These are phyloP conservation scores for Sarcophaga caerulescens DNA, from an alignment of 2,888 invertebrate species.

Conservation along the genomic window DNA sequence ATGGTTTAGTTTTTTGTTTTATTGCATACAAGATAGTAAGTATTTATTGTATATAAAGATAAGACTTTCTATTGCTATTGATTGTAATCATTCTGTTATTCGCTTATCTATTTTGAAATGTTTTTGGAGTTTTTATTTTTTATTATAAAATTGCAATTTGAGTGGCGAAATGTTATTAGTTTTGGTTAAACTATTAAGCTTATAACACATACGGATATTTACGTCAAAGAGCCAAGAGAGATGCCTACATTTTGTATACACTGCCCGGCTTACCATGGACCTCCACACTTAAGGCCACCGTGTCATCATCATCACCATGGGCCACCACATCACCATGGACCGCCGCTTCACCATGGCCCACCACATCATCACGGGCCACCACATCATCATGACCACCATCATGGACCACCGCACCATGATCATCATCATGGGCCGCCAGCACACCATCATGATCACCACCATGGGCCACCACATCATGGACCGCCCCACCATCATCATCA, in stretches of 20 bases:
- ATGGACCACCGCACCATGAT: background rate
- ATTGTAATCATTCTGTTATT: too few relatives aligned
- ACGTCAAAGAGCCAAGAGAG: background rate
- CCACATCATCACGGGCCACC: slow-evolving; percentile 48
- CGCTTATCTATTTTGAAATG: background rate
- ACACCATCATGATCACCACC: background rate
- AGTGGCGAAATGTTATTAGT: background rate
- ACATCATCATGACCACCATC: slow-evolving; percentile 25
- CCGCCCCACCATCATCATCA: slow-evolving; percentile 10
- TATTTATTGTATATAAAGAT: too few relatives aligned
- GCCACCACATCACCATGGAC: slow-evolving; percentile 64
- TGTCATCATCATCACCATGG: slow-evolving; percentile 38
- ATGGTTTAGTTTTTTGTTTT: too few relatives aligned
- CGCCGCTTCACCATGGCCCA: slow-evolving; percentile 52
- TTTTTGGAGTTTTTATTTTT: background rate
- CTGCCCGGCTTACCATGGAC: slow-evolving; percentile 49
- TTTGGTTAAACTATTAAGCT: slow-evolving; percentile 14
- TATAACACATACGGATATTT: background rate
- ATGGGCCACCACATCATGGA: background rate
- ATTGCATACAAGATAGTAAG: too few relatives aligned
- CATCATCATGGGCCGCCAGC: background rate
- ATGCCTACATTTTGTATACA: slow-evolving; percentile 41
- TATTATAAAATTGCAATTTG: slow-evolving; percentile 2
- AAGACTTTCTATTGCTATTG: too few relatives aligned
- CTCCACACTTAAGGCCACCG: slow-evolving; percentile 39